These are phyloP conservation scores for Rhineura floridana DNA, from an alignment of 2,113 vertebrate species.

Conservation along the genomic window DNA sequence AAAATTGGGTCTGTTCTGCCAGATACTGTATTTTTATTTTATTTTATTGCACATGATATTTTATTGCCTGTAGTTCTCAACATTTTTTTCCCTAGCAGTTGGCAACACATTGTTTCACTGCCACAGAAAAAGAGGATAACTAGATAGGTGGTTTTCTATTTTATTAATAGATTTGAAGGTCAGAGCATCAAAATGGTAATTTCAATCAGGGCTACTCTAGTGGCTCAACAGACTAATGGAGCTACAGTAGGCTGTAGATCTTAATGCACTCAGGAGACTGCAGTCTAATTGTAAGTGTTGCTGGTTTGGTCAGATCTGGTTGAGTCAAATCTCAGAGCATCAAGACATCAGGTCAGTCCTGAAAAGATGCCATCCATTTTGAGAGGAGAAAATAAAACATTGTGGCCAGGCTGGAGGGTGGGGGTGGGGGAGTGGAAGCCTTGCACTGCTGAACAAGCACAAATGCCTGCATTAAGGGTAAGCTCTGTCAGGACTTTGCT, in stretches of 20 bases:
- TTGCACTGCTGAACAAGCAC: constrained; percentile 53
- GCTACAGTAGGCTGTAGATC: constrained; percentile 57
- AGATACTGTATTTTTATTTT: background rate
- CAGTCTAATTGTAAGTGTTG: constrained; percentile 65
- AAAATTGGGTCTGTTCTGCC: background rate
- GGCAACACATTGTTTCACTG: constrained; percentile 30
- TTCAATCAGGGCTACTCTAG: constrained; percentile 64
- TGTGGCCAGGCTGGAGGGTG: background rate
- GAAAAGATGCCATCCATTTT: constrained; percentile 30
- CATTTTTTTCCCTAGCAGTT: constrained; percentile 23
- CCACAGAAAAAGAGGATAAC: constrained; percentile 51
- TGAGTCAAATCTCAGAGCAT: constrained; percentile 53
- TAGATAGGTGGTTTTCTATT: constrained; percentile 60
- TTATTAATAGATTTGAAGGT: constrained; percentile 70
- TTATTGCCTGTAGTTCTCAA: constrained; percentile 28
- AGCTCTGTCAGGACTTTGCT: constrained; percentile 23
- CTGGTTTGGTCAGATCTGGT: constrained; percentile 63
- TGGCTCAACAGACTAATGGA: constrained; percentile 57
- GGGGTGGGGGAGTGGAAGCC: background rate
- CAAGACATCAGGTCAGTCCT: background rate
- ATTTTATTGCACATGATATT: constrained; percentile 14
- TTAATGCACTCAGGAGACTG: constrained; percentile 45
- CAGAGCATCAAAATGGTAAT: constrained; percentile 72
- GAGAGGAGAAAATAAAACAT: constrained; percentile 47
- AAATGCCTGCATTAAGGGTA: constrained; percentile 49